Evolutionary conservation across 2,888 invertebrate species (phyloP), one percentile per base, ranked within the genome.

Genomic region (Andrena bucephala): DNA sequence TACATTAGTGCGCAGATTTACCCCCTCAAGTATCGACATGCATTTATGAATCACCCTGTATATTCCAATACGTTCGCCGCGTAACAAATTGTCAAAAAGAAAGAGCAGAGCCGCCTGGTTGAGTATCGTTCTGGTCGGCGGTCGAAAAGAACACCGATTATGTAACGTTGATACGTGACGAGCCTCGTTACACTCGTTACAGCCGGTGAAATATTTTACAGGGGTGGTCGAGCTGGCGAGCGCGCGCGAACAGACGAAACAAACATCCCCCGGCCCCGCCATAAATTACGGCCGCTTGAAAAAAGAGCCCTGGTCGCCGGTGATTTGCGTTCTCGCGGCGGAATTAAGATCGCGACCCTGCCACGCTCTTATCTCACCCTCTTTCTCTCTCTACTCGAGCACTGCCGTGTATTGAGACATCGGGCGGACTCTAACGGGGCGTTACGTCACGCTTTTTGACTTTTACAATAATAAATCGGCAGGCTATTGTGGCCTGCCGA

Each of bases 391-490:
- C 42, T 20, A 31, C 31, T 5, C 36, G 29, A n/a, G 10, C n/a
- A 20, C 50, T n/a, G 72, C 27, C 31, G 20, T 69, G 68, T 86
- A 92, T 92, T 92, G 90, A 92, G 91, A 91, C 90, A 86, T 92
- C 86, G 73, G 79, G 48, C 78, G 68, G 82, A 54, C 78, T 33
- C 90, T 91, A 89, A 92, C 89, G 87, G 85, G 86, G 83, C 92
- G 89, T 92, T 88, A 86, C 90, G 89, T 91, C 89, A 92, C 90
- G 90, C 89, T 71, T 71, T 67, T 81, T 83, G 62, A 77, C 81
- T 87, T 91, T 90, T 91, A 88, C 88, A 88, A 89, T 89, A 87
- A 92, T 91, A 91, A 93, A 93, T 93, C 92, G 91, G 89, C 84
- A 82, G 85, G 84, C 90, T 84, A 91, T 91, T 92, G 90, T 92